A percentile compares a stretch with the other conserved stretches of the same genome.
Evolutionary conservation across 2,113 vertebrate species (phyloP).

Genomic region (Lepus timidus): DNA sequence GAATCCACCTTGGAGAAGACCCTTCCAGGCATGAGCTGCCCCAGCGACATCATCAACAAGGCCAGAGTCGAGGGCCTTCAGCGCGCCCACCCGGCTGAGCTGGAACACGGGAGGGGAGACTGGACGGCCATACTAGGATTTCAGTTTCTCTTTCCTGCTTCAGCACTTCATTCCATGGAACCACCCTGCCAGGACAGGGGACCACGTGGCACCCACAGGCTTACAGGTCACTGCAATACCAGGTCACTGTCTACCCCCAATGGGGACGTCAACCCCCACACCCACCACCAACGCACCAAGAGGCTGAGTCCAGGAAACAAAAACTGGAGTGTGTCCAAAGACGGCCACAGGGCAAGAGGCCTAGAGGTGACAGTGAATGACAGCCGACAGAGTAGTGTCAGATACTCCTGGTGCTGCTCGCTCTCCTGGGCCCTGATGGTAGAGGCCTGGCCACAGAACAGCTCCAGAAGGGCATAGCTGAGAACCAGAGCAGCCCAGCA

Average conservation of each 20-base stretch:
- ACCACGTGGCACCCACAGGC: not conserved
- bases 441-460: not conserved
- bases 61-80: fast-evolving
- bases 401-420: not conserved
- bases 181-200: not conserved
- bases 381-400: slow-evolving; percentile 63
- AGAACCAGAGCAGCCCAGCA: not conserved
- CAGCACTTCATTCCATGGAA: slow-evolving; percentile 18
- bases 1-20: not conserved
- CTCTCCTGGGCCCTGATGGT: not conserved
- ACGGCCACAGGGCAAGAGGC: not conserved
- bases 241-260: not conserved
- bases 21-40: not conserved
- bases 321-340: not conserved
- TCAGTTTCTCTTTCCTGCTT: slow-evolving; percentile 30
- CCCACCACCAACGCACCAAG: not conserved
- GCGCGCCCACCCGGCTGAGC: not conserved
- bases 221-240: not conserved
- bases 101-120: not conserved
- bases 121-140: not conserved
- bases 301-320: not conserved
- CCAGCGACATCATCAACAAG: not conserved
- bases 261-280: not conserved
- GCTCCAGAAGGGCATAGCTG: not conserved
- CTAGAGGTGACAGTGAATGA: not conserved